phyloP scores from a whole-genome alignment of 2,888 invertebrate species.

The Eugnorisma glareosa region DNA sequence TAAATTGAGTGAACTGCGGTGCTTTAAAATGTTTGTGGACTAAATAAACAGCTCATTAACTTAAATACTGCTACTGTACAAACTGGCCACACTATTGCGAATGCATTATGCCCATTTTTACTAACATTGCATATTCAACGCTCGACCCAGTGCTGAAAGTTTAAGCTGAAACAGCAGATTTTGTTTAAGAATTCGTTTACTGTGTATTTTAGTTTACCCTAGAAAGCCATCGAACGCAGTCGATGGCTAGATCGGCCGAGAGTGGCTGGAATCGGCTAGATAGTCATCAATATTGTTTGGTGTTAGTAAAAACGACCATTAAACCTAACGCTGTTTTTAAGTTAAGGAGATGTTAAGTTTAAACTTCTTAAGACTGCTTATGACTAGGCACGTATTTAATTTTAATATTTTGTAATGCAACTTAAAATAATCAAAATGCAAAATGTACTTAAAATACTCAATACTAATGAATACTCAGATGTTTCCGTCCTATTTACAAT shows the following conservation, averaged over 20 bases:
- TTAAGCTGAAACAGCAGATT: background rate
- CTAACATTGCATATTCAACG: background rate
- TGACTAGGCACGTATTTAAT: conserved; percentile 29
- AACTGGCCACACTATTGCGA: conserved; percentile 1
- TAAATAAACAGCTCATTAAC: conserved; percentile 2
- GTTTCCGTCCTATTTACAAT: conserved; percentile 51
- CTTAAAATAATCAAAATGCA: conserved; percentile 24
- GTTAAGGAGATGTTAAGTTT: conserved; percentile 23
- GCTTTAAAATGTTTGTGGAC: conserved; percentile 7
- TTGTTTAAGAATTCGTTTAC: background rate
- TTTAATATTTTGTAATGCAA: conserved; percentile 33
- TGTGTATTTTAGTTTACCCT: background rate
- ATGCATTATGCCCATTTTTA: background rate
- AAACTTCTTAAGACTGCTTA: conserved; percentile 54
- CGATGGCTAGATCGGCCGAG: background rate
- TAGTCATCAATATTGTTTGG: background rate
- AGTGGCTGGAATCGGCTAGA: background rate
- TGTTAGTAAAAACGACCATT: background rate
- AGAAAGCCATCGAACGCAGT: background rate
- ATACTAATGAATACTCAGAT: conserved; percentile 51
- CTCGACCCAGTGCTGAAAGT: background rate
- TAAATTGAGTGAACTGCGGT: background rate
- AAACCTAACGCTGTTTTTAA: background rate
- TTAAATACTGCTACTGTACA: conserved; percentile 18
- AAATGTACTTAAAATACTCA: conserved; percentile 62